Base-by-base conservation (phyloP, 2,797 vertebrate species). In the Caiman crocodilus region DNA sequence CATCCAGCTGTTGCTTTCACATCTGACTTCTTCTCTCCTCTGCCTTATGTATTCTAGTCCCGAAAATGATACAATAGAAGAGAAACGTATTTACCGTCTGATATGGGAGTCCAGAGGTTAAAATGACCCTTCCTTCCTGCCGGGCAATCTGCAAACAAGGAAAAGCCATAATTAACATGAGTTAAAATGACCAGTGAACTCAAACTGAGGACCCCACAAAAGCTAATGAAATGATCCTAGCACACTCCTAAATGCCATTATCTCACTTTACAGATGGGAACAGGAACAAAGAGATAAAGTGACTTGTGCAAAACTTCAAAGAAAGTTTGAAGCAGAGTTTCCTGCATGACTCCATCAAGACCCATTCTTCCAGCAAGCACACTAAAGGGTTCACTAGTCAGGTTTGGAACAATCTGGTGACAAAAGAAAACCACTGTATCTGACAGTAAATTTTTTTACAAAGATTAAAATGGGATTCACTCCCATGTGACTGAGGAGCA, bases 51-150 rank as follows among this genome's bases (percentile, higher is more conserved):
- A 84, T n/a, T 76, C 84, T 82, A 84, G 82, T 85, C 18, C 58
- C 25, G 0, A 2, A 92, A 91, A 32, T 5, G 78, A 91, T n/a
- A 79, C 88, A 35, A 42, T 2, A 79, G 63, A 88, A 95, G 92
- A 89, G 81, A 76, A 84, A 85, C 0, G 0, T 28, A 94, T 98
- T 98, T 97, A 99, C 99, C 90, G 96, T 98, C 84, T 98, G 98
- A 95, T 98, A 99, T 0, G 99, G 98, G 64, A 98, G 98, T 63
- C 99, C 98, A 76, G 98, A 98, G 16, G 98, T 99, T 94, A 99
- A 98, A 91, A 99, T 98, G 91, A 99, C 93, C 74, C 99, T 98
- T 63, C 97, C 98, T 92, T 99, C 99, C 71, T 95, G 94, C 57
- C 97, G 97, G 78, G 99, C 98, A 60, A 99, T 97, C 99, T 99